Evolutionary conservation across 2,888 invertebrate genomes (phyloP).

Genomic region (Lepeophtheirus nordmannii): DNA sequence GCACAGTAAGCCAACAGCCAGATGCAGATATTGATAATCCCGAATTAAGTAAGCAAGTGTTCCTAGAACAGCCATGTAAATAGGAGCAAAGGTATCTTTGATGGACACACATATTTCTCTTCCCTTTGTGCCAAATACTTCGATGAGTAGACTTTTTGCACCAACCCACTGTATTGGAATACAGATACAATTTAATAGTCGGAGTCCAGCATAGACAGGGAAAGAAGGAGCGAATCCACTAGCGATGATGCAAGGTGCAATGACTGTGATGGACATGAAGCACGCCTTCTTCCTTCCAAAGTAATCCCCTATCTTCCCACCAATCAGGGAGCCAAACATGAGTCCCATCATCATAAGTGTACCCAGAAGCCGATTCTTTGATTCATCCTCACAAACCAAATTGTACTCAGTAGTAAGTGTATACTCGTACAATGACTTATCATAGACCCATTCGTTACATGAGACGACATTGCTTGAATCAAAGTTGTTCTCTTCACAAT

Average conservation of each 20-base stretch:
- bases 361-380: constrained; percentile 8
- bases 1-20: neutral
- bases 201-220: constrained; percentile 11
- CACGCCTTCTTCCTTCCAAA: constrained; percentile 19
- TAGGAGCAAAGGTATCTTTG: neutral
- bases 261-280: neutral
- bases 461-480: neutral
- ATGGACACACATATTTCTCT: neutral
- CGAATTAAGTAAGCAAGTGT: constrained; percentile 7
- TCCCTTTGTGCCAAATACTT: constrained; percentile 1
- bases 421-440: neutral
- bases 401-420: constrained; percentile 10
- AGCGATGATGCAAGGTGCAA: constrained; percentile 7
- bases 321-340: constrained; percentile 14
- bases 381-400: constrained; percentile 14
- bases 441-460: constrained; percentile 10
- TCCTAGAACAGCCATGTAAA: neutral
- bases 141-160: neutral
- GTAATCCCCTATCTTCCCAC: constrained; percentile 12
- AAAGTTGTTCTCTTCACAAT: neutral
- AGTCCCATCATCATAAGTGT: constrained; percentile 19
- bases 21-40: neutral
- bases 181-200: neutral
- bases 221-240: constrained; percentile 6
- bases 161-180: constrained; percentile 16